These are phyloP conservation scores for Leptobrachium leishanense DNA, from an alignment of 2,113 vertebrate species.

Conservation along the genomic window DNA sequence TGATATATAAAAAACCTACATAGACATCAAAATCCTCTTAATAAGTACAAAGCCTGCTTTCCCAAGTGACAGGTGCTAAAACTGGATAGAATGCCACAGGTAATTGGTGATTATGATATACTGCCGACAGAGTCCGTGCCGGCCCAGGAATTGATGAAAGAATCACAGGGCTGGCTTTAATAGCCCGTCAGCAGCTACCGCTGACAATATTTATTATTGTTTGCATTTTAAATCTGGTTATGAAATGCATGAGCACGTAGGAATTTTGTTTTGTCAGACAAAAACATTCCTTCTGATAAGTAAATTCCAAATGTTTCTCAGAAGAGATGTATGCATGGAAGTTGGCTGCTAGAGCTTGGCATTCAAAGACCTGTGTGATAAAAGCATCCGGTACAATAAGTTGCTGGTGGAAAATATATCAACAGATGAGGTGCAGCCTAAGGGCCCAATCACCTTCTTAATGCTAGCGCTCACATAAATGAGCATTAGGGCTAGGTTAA, in stretches of 20 bases:
- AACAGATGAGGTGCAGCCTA: too few species aligned
- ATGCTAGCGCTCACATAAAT: too few species aligned
- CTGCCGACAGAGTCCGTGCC: slow-evolving; percentile 39
- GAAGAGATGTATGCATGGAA: too few species aligned
- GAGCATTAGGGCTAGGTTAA: too few species aligned
- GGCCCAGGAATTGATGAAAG: slow-evolving; percentile 51
- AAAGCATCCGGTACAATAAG: too few species aligned
- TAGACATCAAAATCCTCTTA: slow-evolving; percentile 34
- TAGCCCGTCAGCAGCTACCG: slow-evolving; percentile 51
- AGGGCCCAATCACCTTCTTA: too few species aligned
- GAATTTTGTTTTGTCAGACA: neutral
- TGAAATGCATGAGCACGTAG: slow-evolving; percentile 54
- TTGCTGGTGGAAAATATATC: too few species aligned
- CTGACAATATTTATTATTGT: slow-evolving; percentile 54
- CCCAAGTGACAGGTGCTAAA: slow-evolving; percentile 53
- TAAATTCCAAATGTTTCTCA: too few species aligned
- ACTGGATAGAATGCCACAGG: slow-evolving; percentile 57
- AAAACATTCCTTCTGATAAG: neutral
- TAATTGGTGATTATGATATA: slow-evolving; percentile 61
- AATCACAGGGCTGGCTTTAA: slow-evolving; percentile 49
- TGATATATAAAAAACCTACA: slow-evolving; percentile 52
- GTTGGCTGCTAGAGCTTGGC: too few species aligned
- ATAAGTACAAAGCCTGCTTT: slow-evolving; percentile 47
- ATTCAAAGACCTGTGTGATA: too few species aligned
- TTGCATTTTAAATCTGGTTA: slow-evolving; percentile 55